Percentiles rank a stretch among this genome's conserved stretches.
Evolutionary conservation across 2,797 vertebrate genomes (phyloP).

Genomic region (Aldrovandia affinis): DNA sequence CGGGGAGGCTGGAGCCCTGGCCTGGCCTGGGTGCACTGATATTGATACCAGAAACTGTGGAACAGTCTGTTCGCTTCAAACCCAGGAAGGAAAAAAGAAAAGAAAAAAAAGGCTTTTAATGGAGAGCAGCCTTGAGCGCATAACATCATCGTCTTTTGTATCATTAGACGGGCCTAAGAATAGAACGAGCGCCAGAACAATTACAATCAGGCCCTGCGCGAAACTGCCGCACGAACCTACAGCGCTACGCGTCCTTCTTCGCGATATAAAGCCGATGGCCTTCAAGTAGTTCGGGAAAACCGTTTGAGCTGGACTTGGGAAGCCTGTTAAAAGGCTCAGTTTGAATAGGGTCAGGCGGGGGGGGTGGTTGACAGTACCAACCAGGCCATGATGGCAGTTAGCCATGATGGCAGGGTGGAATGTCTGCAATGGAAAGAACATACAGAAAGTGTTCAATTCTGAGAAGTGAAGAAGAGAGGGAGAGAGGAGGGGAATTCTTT

Average conservation of each 20-base stretch:
- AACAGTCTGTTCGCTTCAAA: conserved; percentile 6
- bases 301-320: not conserved
- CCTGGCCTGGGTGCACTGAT: not conserved
- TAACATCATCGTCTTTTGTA: not conserved
- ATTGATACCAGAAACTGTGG: conserved; percentile 13
- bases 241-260: not conserved
- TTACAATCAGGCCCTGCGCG: not conserved
- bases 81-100: not conserved
- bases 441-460: not conserved
- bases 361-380: not conserved
- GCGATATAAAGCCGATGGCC: not conserved
- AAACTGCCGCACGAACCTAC: not conserved
- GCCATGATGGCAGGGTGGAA: not conserved
- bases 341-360: not conserved
- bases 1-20: not conserved
- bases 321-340: not conserved
- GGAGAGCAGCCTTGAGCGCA: not conserved
- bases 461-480: not conserved
- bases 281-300: not conserved
- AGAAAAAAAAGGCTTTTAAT: not conserved
- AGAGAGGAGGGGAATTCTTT: not conserved
- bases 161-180: not conserved
- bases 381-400: not conserved
- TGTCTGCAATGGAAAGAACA: not conserved
- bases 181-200: not conserved